phyloP scores from a whole-genome alignment of 2,888 invertebrate genomes.

The Neelides folsomi region DNA sequence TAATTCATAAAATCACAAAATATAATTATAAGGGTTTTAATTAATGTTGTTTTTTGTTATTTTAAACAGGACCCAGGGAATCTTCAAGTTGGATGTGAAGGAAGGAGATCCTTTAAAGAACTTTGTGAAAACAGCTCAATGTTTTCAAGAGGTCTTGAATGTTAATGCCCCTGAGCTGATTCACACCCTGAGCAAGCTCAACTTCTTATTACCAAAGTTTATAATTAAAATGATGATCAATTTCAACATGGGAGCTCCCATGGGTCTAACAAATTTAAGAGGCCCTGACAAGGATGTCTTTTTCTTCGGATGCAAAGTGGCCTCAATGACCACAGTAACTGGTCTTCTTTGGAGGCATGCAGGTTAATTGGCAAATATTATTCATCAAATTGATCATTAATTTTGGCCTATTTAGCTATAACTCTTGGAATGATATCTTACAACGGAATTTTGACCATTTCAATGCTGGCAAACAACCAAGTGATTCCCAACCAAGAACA shows the following conservation, averaged over 20 bases:
- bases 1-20: too few species aligned
- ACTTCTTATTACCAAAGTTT: conserved; percentile 4
- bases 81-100: conserved; percentile 3
- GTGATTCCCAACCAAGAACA: background rate
- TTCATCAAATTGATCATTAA: background rate
- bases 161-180: conserved; percentile 5
- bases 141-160: background rate
- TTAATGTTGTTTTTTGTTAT: background rate
- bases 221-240: conserved; percentile 1
- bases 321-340: background rate
- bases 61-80: conserved; percentile 10
- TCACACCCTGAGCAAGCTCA: conserved; percentile 4
- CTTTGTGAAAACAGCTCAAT: background rate
- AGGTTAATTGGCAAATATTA: conserved; percentile 1
- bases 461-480: conserved; percentile 5
- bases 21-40: too few species aligned
- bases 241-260: conserved; percentile 8
- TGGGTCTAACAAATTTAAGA: conserved; percentile 8
- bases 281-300: background rate
- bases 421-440: conserved; percentile 6
- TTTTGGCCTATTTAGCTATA: conserved; percentile 4
- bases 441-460: conserved; percentile 3
- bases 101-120: conserved; percentile 2
- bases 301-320: conserved; percentile 2
- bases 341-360: conserved; percentile 11